Evolutionary conservation across 2,888 invertebrate species (phyloP).

Genomic region (Eueremaeus valkanovi): DNA sequence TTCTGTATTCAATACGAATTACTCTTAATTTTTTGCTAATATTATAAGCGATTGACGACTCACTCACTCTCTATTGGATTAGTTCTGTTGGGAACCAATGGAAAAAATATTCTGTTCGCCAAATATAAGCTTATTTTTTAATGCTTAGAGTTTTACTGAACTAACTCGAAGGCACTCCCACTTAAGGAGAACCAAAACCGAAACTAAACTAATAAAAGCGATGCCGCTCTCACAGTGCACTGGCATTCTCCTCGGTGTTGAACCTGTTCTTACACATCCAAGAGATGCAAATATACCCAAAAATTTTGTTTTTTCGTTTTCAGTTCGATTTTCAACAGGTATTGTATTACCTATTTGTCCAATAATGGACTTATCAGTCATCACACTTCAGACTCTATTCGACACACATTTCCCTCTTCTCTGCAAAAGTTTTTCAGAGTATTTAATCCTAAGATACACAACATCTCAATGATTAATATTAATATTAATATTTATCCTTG

Average conservation of each 20-base stretch:
- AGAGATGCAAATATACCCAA: conserved; percentile 20
- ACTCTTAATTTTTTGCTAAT: conserved; percentile 3
- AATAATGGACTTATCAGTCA: conserved; percentile 27
- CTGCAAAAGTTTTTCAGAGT: background rate
- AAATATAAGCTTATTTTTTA: background rate
- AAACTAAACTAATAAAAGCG: conserved; percentile 30
- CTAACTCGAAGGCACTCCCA: conserved; percentile 30
- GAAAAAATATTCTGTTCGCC: background rate
- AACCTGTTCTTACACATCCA: conserved; percentile 13
- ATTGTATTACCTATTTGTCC: conserved; percentile 20
- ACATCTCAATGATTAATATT: too few relatives aligned
- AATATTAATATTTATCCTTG: too few relatives aligned
- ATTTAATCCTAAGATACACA: too few relatives aligned
- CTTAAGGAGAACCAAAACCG: conserved; percentile 25
- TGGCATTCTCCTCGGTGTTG: background rate
- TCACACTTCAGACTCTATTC: background rate
- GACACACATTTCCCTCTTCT: background rate
- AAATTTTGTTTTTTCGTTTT: background rate
- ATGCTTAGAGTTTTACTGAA: background rate
- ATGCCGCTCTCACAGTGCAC: conserved; percentile 11
- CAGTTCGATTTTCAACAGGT: background rate
- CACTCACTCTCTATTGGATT: background rate
- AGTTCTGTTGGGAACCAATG: background rate
- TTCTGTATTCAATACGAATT: background rate
- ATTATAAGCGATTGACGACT: background rate